A percentile compares a stretch with the other conserved stretches of the same genome.
phyloP scores from a whole-genome alignment of 2,888 invertebrate species.

The Azorinus chamasolen region DNA sequence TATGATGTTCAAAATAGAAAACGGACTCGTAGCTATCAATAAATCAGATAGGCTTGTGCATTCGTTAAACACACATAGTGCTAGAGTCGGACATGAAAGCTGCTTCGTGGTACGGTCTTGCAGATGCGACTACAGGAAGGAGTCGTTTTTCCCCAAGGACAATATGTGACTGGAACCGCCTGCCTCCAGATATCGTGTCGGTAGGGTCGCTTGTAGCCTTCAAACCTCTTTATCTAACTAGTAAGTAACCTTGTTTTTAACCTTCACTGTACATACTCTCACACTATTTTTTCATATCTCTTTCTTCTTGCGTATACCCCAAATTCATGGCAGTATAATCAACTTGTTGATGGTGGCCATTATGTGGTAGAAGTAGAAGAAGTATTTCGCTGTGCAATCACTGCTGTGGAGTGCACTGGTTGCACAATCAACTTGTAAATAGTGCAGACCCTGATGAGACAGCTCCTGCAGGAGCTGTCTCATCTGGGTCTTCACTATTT shows the following conservation, averaged over 20 bases:
- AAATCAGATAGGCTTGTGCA: too few relatives aligned
- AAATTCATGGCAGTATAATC: slow-evolving; percentile 3
- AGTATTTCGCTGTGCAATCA: too few relatives aligned
- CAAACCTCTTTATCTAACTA: background rate
- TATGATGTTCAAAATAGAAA: background rate
- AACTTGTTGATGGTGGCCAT: slow-evolving; percentile 10
- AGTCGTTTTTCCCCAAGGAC: slow-evolving; percentile 14
- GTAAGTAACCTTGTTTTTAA: too few relatives aligned
- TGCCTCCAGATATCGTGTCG: slow-evolving; percentile 9
- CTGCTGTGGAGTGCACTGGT: too few relatives aligned
- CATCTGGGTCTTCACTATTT: too few relatives aligned
- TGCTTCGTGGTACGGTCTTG: too few relatives aligned
- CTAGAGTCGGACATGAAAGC: too few relatives aligned
- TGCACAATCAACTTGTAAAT: too few relatives aligned
- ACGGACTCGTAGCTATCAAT: too few relatives aligned
- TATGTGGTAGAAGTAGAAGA: background rate
- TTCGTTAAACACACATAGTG: too few relatives aligned
- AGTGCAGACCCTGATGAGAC: too few relatives aligned
- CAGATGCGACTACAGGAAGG: background rate
- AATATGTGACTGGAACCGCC: background rate
- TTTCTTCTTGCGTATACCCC: background rate
- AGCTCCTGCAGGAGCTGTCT: too few relatives aligned
- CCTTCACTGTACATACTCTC: slow-evolving; percentile 5
- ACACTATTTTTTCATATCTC: background rate
- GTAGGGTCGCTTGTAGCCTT: slow-evolving; percentile 5